phyloP scores from a whole-genome alignment of 2,113 vertebrate genomes.

The Toxotes jaculatrix region DNA sequence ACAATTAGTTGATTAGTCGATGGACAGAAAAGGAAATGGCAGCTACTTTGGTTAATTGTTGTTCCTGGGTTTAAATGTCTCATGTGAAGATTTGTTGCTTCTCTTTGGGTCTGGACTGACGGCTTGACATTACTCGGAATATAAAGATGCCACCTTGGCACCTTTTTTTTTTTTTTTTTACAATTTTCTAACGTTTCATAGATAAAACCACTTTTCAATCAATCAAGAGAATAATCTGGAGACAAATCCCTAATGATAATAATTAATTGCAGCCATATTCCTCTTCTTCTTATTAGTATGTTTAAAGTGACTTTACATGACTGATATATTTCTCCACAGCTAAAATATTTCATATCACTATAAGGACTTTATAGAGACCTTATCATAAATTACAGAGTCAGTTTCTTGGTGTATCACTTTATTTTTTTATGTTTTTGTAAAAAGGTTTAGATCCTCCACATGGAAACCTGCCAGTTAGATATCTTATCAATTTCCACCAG shows the following conservation, averaged over 20 bases:
- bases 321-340: background rate
- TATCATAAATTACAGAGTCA: background rate
- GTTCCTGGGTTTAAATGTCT: background rate
- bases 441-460: background rate
- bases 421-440: background rate
- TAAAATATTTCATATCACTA: background rate
- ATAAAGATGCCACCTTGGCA: background rate
- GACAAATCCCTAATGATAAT: background rate
- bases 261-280: background rate
- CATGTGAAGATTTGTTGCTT: background rate
- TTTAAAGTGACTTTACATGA: background rate
- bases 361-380: background rate
- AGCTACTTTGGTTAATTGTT: background rate
- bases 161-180: background rate
- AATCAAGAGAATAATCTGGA: background rate
- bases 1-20: background rate
- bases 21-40: background rate
- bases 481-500: constrained; percentile 66
- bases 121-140: background rate
- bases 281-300: background rate
- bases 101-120: background rate
- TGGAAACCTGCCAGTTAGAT: constrained; percentile 36
- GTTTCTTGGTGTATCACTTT: background rate
- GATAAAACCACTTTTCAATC: too few relatives aligned
- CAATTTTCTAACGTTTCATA: background rate